phyloP scores from a whole-genome alignment of 2,113 vertebrate species.

The Onychorhynchus coronatus region DNA sequence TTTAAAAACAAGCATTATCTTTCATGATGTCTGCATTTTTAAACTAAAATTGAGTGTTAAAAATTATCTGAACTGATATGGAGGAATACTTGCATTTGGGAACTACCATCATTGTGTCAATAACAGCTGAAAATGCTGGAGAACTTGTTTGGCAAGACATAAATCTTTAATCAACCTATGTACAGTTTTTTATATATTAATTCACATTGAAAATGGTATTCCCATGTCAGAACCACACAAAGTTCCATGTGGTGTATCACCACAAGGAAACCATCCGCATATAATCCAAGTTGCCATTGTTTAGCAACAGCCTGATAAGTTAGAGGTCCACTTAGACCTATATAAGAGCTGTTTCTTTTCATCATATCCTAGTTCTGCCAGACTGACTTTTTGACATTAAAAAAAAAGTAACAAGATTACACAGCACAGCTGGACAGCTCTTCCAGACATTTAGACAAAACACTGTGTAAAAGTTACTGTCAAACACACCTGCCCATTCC shows the following conservation, averaged over 20 bases:
- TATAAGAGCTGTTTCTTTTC: not conserved
- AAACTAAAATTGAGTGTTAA: not conserved
- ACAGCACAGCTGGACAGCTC: not conserved
- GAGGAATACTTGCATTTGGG: not conserved
- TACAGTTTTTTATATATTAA: not conserved
- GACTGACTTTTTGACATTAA: not conserved
- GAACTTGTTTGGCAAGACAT: not conserved
- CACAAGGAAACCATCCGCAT: not conserved
- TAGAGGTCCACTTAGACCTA: not conserved
- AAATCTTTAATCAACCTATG: constrained; percentile 20
- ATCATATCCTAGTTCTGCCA: not conserved
- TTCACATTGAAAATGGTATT: not conserved
- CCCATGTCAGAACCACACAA: not conserved
- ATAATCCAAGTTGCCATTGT: not conserved
- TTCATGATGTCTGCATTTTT: not conserved
- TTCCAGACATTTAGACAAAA: constrained; percentile 15
- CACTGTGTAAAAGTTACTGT: not conserved
- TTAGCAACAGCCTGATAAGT: not conserved
- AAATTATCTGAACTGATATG: not conserved
- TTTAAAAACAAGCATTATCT: not conserved
- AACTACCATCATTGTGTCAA: not conserved
- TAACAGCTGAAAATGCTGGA: not conserved
- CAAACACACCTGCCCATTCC: constrained; percentile 1
- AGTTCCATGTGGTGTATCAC: not conserved
- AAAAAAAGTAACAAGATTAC: not conserved